phyloP scores from a whole-genome alignment of 1,140 invertebrate species.

The Calycopis cecrops region DNA sequence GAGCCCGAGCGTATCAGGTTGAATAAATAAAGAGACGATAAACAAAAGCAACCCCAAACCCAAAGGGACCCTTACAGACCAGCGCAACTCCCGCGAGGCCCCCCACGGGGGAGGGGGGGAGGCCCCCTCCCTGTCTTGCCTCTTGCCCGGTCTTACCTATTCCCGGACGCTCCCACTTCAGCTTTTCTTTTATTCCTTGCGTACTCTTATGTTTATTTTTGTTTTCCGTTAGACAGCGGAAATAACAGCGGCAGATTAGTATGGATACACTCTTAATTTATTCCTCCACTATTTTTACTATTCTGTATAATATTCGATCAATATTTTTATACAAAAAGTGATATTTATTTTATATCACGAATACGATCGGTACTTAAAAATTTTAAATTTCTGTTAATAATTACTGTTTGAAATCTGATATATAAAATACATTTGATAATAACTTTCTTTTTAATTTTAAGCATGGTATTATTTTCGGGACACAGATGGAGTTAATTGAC shows the following conservation, averaged over 20 bases:
- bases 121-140: constrained; percentile 18
- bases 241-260: constrained; percentile 56
- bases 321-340: neutral
- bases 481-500: no score
- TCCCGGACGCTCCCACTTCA: constrained; percentile 64
- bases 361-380: no score
- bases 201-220: constrained; percentile 70
- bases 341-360: no score
- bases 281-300: no score
- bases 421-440: no score
- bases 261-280: constrained; percentile 33
- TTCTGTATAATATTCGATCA: no score
- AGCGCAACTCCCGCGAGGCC: constrained; percentile 33
- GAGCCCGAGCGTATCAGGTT: constrained; percentile 35
- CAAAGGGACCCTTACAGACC: constrained; percentile 40
- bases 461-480: no score
- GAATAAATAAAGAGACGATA: constrained; percentile 55
- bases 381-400: no score
- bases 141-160: constrained; percentile 44
- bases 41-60: constrained; percentile 55
- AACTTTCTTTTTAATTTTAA: no score
- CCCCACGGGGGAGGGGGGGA: constrained; percentile 15
- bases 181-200: constrained; percentile 66
- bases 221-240: constrained; percentile 67
- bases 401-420: no score